Evolutionary conservation across 2,888 invertebrate genomes (phyloP).

Genomic region (Endomychus coccineus): DNA sequence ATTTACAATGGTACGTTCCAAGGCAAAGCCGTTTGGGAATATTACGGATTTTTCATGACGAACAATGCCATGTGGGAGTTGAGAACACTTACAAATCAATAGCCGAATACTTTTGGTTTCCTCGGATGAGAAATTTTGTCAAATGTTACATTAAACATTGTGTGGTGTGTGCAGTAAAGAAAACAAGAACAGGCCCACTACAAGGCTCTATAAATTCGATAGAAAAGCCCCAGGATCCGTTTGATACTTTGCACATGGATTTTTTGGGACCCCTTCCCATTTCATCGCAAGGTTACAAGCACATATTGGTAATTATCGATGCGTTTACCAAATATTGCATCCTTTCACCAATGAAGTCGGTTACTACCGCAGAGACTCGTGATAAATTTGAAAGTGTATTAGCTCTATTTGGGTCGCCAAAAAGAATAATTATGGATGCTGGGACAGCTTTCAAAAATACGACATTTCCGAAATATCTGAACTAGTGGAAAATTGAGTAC

Average conservation of each 20-base stretch:
- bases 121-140: constrained; percentile 23
- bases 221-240: no score
- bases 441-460: constrained; percentile 19
- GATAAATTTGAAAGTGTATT: constrained; percentile 14
- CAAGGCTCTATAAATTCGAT: no score
- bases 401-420: constrained; percentile 21
- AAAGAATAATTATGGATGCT: constrained; percentile 18
- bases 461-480: constrained; percentile 19
- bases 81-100: constrained; percentile 25
- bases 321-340: constrained; percentile 19
- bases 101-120: constrained; percentile 26
- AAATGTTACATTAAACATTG: constrained; percentile 27
- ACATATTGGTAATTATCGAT: constrained; percentile 17
- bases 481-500: no score
- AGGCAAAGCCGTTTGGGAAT: no score
- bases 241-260: no score
- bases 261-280: constrained; percentile 17
- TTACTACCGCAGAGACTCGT: constrained; percentile 16
- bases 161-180: constrained; percentile 25
- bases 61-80: constrained; percentile 23
- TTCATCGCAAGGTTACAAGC: constrained; percentile 14
- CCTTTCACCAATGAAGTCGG: constrained; percentile 15
- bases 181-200: no score
- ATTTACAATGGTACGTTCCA: constrained; percentile 21
- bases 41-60: constrained; percentile 28